Conservation (phyloP, 2,113 vertebrate genomes). For the cat (Felis catus) region F.catus_Fca126_mat1.0 CM031412.1:150706001-150706500, state of each 20-base stretch:
- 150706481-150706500: background rate
- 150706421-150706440: background rate
- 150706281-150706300: background rate
- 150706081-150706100: background rate
- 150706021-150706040: background rate
- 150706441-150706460: background rate
- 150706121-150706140: no score
- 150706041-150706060: background rate
- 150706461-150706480: background rate
- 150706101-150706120: background rate
- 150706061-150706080: background rate
- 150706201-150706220: background rate
- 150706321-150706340: background rate
- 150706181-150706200: background rate
- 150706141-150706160: no score
- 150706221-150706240: background rate
- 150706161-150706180: no score
- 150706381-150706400: background rate
- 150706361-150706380: background rate
- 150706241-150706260: background rate
- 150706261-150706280: background rate
- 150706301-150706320: conserved; percentile 22
- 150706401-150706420: background rate
- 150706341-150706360: background rate
- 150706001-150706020: background rate